A percentile compares a stretch with the other conserved stretches of the same genome.
Evolutionary conservation across 2,113 vertebrate species (phyloP).

Genomic region (Prietella phreatophila): DNA sequence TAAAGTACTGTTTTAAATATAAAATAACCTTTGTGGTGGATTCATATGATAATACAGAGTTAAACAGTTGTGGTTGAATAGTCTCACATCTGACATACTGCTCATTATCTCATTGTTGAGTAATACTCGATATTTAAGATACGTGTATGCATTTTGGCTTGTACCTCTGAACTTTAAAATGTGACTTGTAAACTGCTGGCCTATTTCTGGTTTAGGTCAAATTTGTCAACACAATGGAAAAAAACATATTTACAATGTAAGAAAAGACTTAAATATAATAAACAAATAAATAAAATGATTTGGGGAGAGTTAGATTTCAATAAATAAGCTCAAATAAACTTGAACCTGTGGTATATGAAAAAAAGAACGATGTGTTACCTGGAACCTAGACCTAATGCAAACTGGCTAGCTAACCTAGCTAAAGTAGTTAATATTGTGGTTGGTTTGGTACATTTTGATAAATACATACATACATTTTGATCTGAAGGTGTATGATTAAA

Average conservation of each 20-base stretch:
- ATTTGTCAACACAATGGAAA: background rate
- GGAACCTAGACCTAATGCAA: background rate
- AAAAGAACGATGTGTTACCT: background rate
- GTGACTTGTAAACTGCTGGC: background rate
- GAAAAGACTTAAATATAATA: background rate
- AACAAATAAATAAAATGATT: background rate
- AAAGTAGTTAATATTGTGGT: background rate
- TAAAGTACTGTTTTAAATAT: background rate
- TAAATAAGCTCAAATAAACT: background rate
- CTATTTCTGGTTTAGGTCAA: background rate
- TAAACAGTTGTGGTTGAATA: background rate
- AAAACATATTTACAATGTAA: background rate
- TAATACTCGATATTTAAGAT: background rate
- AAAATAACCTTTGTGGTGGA: background rate
- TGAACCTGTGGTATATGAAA: background rate
- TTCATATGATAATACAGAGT: background rate
- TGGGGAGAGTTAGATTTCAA: background rate
- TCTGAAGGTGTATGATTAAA: no score
- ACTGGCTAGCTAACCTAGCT: background rate
- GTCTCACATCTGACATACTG: background rate
- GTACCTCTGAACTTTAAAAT: conserved; percentile 7
- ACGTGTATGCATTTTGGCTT: background rate
- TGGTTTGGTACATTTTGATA: background rate
- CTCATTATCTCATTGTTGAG: conserved; percentile 12
- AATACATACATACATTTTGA: no score